Percentiles rank a stretch among this genome's conserved stretches.
Evolutionary conservation across 2,888 invertebrate genomes (phyloP).

Genomic region (Hypercompe scribonia): DNA sequence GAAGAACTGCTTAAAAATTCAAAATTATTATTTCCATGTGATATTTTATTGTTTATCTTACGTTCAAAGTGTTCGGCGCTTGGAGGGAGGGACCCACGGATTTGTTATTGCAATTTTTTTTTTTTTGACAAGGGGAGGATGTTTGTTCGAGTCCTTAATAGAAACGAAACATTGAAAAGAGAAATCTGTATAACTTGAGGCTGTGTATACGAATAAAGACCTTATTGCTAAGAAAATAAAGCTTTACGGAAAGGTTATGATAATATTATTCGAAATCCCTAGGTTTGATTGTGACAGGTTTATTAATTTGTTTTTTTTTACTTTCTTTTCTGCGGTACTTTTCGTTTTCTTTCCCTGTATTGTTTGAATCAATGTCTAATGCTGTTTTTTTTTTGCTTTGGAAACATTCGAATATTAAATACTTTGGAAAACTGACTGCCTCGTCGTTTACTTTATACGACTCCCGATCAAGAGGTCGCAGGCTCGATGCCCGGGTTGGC

Average conservation of each 20-base stretch:
- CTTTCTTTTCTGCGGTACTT: constrained; percentile 51
- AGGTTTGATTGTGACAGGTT: constrained; percentile 66
- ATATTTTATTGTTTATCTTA: constrained; percentile 32
- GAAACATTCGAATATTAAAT: background rate
- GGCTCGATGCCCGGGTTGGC: too few relatives aligned
- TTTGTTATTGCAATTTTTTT: constrained; percentile 78
- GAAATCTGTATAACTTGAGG: constrained; percentile 50
- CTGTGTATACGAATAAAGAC: constrained; percentile 29
- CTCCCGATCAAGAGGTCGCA: too few relatives aligned
- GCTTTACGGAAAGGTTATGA: constrained; percentile 1
- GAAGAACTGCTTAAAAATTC: constrained; percentile 14
- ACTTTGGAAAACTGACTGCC: too few relatives aligned
- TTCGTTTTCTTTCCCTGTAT: constrained; percentile 52
- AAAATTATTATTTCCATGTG: constrained; percentile 19
- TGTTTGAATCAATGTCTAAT: constrained; percentile 18
- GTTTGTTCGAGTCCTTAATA: constrained; percentile 72
- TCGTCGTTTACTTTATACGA: too few relatives aligned
- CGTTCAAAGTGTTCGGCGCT: constrained; percentile 37
- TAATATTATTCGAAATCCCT: constrained; percentile 44
- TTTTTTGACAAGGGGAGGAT: constrained; percentile 67
- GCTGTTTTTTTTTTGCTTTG: constrained; percentile 5
- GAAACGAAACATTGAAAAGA: constrained; percentile 69
- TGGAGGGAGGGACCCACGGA: constrained; percentile 50
- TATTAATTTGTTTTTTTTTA: constrained; percentile 71
- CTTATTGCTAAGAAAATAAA: background rate